These are phyloP conservation scores for Eupeodes luniger DNA, from an alignment of 2,888 invertebrate species.

Conservation along the genomic window DNA sequence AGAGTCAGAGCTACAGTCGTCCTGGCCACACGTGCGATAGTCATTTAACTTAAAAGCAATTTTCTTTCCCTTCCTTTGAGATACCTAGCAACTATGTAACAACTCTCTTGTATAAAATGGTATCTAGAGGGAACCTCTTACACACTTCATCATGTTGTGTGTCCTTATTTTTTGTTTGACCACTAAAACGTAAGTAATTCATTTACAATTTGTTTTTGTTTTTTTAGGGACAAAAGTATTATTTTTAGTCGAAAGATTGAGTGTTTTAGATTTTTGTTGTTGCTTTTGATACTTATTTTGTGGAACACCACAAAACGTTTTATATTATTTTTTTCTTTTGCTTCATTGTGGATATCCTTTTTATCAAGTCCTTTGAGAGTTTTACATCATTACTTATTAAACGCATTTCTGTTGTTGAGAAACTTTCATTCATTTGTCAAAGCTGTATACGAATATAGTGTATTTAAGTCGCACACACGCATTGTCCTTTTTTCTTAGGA, in stretches of 20 bases:
- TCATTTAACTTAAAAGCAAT: conserved; percentile 70
- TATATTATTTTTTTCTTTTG: not conserved
- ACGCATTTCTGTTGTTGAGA: not conserved
- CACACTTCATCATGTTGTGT: conserved; percentile 61
- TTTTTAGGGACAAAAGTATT: conserved; percentile 9
- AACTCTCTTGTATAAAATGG: not conserved
- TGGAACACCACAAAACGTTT: conserved; percentile 24
- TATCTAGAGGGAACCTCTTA: not conserved
- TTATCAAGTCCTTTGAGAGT: conserved; percentile 16
- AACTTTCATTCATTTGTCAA: conserved; percentile 28
- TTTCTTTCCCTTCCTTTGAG: conserved; percentile 6
- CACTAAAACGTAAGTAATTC: conserved; percentile 55
- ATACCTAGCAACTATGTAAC: too few relatives aligned
- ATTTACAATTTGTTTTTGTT: conserved; percentile 45
- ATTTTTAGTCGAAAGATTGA: conserved; percentile 24
- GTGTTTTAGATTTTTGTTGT: not conserved
- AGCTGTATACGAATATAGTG: not conserved
- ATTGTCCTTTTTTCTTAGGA: not conserved
- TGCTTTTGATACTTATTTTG: not conserved
- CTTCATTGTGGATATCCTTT: not conserved
- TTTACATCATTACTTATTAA: conserved; percentile 23
- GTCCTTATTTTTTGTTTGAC: conserved; percentile 23
- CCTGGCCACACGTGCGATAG: conserved; percentile 54
- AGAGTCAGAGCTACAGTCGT: not conserved
- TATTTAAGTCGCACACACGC: not conserved